Evolutionary conservation across 2,888 invertebrate species (phyloP), one percentile per base, ranked within the genome.

Genomic region (Clitarchus hookeri): DNA sequence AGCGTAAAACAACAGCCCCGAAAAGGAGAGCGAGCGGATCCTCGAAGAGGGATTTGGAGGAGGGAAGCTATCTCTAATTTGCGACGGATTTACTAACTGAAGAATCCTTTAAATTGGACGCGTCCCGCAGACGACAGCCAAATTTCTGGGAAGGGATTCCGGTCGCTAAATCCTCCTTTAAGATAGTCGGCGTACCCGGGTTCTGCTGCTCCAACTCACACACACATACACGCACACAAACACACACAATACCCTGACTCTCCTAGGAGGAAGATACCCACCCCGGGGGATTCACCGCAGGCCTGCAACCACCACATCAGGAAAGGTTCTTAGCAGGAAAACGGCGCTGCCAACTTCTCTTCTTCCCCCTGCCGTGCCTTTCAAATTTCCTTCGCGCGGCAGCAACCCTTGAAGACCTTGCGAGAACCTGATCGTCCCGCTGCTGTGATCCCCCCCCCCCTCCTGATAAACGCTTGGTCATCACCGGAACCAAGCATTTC

Each of bases 61-160:
- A 78, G 91, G 92, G 65, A 65, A 92, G 92, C 92, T 93, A 93
- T 93, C 93, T 93, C 92, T 92, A 93, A 93, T 93, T 93, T 92
- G 92, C 91, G 91, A 91, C 90, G 93, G 93, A 92, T 93, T 93
- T 93, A 92, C 91, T 92, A 91, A 91, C 91, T 92, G 82, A 91
- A 91, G 92, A 92, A 92, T 92, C 92, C 88, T 92, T 92, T 92
- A 93, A 93, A 93, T 93, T 93, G 92, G 92, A 92, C 92, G 91
- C 91, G 88, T 80, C 82, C 82, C 27, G 82, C 65, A 36, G 36
- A 27, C 82, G 82, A 82, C 82, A 82, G 82, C 82, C 82, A 82
- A 82, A 82, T 82, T 82, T 82, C 82, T 65, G 36, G 36, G 27
- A 12, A 82, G 82, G 82, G 82, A 27, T 82, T 36, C 36, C 36